phyloP scores from a whole-genome alignment of 2,888 invertebrate species.

The Esperia sulphurella region DNA sequence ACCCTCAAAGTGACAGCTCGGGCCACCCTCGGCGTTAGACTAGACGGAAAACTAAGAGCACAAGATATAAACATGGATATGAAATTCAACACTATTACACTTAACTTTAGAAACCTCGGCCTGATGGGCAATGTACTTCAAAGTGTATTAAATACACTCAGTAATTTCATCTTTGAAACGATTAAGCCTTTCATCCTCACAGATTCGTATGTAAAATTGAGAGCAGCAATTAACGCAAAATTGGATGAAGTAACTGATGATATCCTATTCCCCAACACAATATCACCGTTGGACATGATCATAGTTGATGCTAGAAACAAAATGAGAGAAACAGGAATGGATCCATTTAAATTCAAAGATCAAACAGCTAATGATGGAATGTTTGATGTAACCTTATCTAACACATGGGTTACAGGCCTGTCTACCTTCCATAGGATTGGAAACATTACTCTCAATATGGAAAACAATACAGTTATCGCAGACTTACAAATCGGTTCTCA shows the following conservation, averaged over 20 bases:
- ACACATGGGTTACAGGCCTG: slow-evolving; percentile 90
- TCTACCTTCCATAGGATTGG: slow-evolving; percentile 91
- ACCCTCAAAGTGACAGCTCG: slow-evolving; percentile 84
- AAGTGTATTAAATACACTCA: slow-evolving; percentile 89
- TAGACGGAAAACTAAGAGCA: slow-evolving; percentile 87
- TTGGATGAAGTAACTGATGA: slow-evolving; percentile 83
- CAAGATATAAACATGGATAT: slow-evolving; percentile 90
- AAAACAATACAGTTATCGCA: slow-evolving; percentile 83
- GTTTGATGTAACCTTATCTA: slow-evolving; percentile 82
- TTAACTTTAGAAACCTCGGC: slow-evolving; percentile 91
- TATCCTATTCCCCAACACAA: slow-evolving; percentile 89
- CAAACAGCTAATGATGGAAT: slow-evolving; percentile 85
- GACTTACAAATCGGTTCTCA: slow-evolving; percentile 89
- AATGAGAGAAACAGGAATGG: slow-evolving; percentile 82
- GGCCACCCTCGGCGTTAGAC: slow-evolving; percentile 85
- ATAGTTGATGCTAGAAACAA: slow-evolving; percentile 86
- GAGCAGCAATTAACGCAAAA: slow-evolving; percentile 86
- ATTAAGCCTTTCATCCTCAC: slow-evolving; percentile 91
- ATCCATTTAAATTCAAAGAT: slow-evolving; percentile 87
- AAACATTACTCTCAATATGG: slow-evolving; percentile 85
- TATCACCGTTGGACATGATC: slow-evolving; percentile 91
- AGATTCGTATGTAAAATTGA: slow-evolving; percentile 86
- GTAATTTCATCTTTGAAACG: slow-evolving; percentile 90
- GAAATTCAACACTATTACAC: slow-evolving; percentile 84
- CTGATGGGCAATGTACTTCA: slow-evolving; percentile 85